Evolutionary conservation across 2,888 invertebrate species (phyloP).

Genomic region (Agrotis puta): DNA sequence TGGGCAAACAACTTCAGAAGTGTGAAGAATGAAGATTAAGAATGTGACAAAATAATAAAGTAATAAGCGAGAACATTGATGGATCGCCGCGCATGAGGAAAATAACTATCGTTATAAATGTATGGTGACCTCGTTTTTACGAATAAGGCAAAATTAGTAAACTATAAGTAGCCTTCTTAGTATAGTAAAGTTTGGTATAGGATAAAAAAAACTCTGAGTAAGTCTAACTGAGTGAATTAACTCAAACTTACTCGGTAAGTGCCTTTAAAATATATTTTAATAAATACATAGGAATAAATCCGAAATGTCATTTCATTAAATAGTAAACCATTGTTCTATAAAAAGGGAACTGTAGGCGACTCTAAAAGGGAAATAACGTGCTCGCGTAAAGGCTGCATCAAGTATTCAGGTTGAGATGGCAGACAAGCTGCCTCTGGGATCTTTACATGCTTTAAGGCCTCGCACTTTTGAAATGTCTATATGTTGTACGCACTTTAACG

Average conservation of each 20-base stretch:
- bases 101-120: slow-evolving; percentile 42
- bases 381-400: slow-evolving; percentile 62
- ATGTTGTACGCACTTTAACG: slow-evolving; percentile 51
- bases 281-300: slow-evolving; percentile 14
- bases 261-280: neutral
- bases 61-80: slow-evolving; percentile 41
- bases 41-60: slow-evolving; percentile 45
- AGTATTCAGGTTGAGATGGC: slow-evolving; percentile 68
- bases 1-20: slow-evolving; percentile 23
- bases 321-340: slow-evolving; percentile 48
- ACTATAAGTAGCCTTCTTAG: slow-evolving; percentile 13
- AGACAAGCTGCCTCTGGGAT: slow-evolving; percentile 58
- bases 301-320: slow-evolving; percentile 50
- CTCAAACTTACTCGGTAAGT: slow-evolving; percentile 6
- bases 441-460: slow-evolving; percentile 49
- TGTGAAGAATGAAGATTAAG: slow-evolving; percentile 36
- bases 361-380: slow-evolving; percentile 61
- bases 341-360: slow-evolving; percentile 43
- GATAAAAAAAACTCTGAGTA: slow-evolving; percentile 8
- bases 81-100: slow-evolving; percentile 36
- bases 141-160: slow-evolving; percentile 24
- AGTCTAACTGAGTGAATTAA: slow-evolving; percentile 18
- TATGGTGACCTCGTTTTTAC: slow-evolving; percentile 11
- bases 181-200: slow-evolving; percentile 2
- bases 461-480: slow-evolving; percentile 65